Base-by-base conservation (phyloP, 2,888 invertebrate species). In the Apamea anceps region DNA sequence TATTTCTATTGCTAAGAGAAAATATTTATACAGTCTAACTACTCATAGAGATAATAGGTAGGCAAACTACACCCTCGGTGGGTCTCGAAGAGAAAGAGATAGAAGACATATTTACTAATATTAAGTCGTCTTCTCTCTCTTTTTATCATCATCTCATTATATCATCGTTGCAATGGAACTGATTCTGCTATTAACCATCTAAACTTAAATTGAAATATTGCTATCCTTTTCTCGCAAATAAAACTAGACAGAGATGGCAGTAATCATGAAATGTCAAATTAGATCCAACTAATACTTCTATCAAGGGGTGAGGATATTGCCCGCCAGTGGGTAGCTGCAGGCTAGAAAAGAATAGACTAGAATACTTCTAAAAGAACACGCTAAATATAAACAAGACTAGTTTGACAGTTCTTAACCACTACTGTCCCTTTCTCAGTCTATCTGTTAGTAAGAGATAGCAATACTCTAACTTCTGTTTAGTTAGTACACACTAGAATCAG, bases 1-100 rank as follows among this genome's bases (percentile, higher is more conserved):
- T 87, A 87, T 85, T 87, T 77, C 32, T 72, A 80, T 77, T 84
- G 77, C 37, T 80, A 79, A 77, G 37, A 79, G 21, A 60, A 65
- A 72, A 72, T 67, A 42, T 13, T 25, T 42, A 48, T 65, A 72
- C 62, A 66, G 32, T 80, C 65, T 67, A 71, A 32, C 65, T 63
- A 71, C 51, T 67, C 48, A 70, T 77, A 78, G 72, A 85, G 54
- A 66, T 48, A 54, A 57, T 65, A 70, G 25, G 25, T 72, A 72
- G 78, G 63, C 75, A 82, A 32, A n/a, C 63, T 67, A 60, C 8
- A 25, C 2, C 18, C 37, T 57, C 42, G 18, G 48, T 51, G 37
- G 12, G 4, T n/a, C 21, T 48, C 25, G 1, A 66, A 60, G 42
- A 86, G n/a, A 77, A 72, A 72, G 32, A 72, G 37, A 77, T 7